Conservation (phyloP, 2,888 invertebrate genomes). For the Tuta absoluta region DNA sequence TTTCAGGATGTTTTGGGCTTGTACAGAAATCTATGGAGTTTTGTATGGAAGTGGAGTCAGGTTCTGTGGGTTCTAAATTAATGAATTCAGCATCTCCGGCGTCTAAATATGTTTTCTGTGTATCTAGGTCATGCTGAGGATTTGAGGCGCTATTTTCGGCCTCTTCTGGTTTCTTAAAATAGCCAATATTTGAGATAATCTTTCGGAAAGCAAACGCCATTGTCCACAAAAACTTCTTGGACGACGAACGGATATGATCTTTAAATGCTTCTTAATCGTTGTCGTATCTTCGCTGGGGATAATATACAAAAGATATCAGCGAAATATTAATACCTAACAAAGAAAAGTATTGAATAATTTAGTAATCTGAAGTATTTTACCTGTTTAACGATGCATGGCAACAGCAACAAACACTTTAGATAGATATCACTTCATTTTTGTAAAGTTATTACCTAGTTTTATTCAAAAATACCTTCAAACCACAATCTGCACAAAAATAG, state of each 20-base stretch:
- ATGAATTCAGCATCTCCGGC: slow-evolving; percentile 42
- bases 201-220: slow-evolving; percentile 75
- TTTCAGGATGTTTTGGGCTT: slow-evolving; percentile 53
- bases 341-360: neutral
- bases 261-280: slow-evolving; percentile 8
- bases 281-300: slow-evolving; percentile 19
- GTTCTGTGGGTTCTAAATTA: slow-evolving; percentile 54
- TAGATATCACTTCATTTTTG: slow-evolving; percentile 47
- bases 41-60: slow-evolving; percentile 63
- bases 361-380: slow-evolving; percentile 22
- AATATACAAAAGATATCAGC: slow-evolving; percentile 30
- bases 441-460: slow-evolving; percentile 34
- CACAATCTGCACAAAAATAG: slow-evolving; percentile 30
- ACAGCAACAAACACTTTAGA: slow-evolving; percentile 36
- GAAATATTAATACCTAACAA: slow-evolving; percentile 26
- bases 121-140: slow-evolving; percentile 30
- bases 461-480: slow-evolving; percentile 52
- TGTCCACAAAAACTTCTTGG: slow-evolving; percentile 29
- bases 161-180: slow-evolving; percentile 66
- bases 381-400: slow-evolving; percentile 18
- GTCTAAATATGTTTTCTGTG: slow-evolving; percentile 32
- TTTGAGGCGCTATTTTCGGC: slow-evolving; percentile 35
- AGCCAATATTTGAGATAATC: slow-evolving; percentile 72
- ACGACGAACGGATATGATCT: slow-evolving; percentile 21
- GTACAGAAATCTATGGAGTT: slow-evolving; percentile 32